Evolutionary conservation across 2,888 invertebrate species (phyloP), one percentile per base, ranked within the genome.

Genomic region (Caenorhabditis panamensis): DNA sequence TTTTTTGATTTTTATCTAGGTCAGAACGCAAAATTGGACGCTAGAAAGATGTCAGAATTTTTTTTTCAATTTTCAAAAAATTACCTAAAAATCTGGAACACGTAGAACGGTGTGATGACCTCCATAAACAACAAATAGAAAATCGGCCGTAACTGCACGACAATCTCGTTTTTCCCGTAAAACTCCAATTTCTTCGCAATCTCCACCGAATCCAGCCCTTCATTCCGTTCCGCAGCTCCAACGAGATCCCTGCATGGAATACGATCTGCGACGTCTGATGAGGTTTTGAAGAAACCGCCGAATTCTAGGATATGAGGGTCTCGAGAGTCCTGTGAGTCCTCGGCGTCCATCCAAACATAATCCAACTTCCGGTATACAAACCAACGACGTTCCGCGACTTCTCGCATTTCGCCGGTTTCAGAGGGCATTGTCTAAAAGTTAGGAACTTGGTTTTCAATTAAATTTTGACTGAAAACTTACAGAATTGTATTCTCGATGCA

Each of bases 101-200:
- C 91, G 88, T 93, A 93, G 88, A 93, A 93, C 18, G 92, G 92
- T 63, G 92, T 91, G 82, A 93, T 89, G 85, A 92, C 93, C 91
- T 93, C 92, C 82, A 91, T 91, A 82, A 92, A 91, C 9, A 93
- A 88, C 9, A 93, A 88, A 47, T 91, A 89, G 28, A 91, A 75
- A 75, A 93, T 89, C 2, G 93, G 92, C 44, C 92, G 91, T 5
- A 93, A 91, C 83, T 92, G 92, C 24, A 93, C 92, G 36, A 90
- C 90, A 61, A 93, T 93, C 61, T 91, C 87, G 86, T 93, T 93
- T 20, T 85, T 81, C 0, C 93, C 93, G 88, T 92, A 93, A 26
- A 92, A 85, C 26, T 79, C 61, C 20, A 83, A 51, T 6, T 90
- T 82, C 26, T 75, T 82, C 13, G 54, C 58, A n/a, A 87, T 85